Evolutionary conservation across 2,113 vertebrate species (phyloP), one percentile per base, ranked within the genome.

Genomic region (Capra hircus): DNA sequence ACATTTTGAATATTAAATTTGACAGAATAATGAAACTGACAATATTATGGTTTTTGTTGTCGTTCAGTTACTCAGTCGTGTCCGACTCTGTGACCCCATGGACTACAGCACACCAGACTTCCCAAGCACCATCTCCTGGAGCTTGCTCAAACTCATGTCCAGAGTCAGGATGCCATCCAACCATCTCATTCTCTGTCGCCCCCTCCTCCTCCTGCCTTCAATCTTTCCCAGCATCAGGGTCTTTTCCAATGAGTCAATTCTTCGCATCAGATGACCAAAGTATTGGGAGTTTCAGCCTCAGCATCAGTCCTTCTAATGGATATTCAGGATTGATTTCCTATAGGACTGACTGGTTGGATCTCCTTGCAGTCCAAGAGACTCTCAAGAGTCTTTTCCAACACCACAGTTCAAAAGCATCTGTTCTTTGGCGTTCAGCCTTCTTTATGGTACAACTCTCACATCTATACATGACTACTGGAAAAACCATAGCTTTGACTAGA

Each of bases 1-100:
- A 52, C 93, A 97, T 95, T 97, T 93, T 95, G 83, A 93, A 95
- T 96, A 93, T 93, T 97, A 91, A 91, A 74, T 71, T 64, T 95
- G 90, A 94, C n/a, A 94, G 36, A 57, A 28, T 90, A 92, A 40
- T 71, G 28, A 92, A 96, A 95, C 25, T 71, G 57, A 67, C 33
- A 93, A 55, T 25, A 52, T 52, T 74, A 53, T 30, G 7, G 88
- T 97, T 96, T 40, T 71, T 71, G n/a, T 40, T 71, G n/a, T 64
- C 15, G 7, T 71, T 71, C 67, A 23, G 2, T 71, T 23, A 36
- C 4, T 71, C 64, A 71, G 9, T 71, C 0, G 0, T 71, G n/a
- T 71, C 19, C 0, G 1, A 71, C 67, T 71, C 10, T 40, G 67
- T 71, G 19, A 71, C n/a, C 2, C 67, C 67, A 23, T 12, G 67